Base-by-base conservation (phyloP, 2,888 invertebrate species). In the Luffia ferchaultella region DNA sequence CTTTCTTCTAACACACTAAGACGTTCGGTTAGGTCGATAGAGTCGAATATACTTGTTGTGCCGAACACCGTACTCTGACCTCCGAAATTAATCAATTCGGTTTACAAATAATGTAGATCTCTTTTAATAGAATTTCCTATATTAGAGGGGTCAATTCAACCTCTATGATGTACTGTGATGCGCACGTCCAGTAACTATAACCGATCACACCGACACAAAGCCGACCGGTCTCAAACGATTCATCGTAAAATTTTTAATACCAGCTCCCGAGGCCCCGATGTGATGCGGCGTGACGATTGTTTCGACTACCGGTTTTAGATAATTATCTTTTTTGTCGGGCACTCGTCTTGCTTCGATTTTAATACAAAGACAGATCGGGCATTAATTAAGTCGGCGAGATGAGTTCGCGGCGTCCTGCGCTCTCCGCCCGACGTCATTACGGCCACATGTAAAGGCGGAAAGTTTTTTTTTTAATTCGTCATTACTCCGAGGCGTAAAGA, bases 401-500 rank as follows among this genome's bases (percentile, higher is more conserved):
- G 82, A 83, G 79, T 72, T 78, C 62, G 67, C 66, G 58, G 65
- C 70, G 65, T 65, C 69, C 65, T 69, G 67, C 66, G 63, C 65
- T 59, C 64, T 62, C 63, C 62, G 62, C 65, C 62, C 66, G 62
- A 70, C 72, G 70, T 79, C 82, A 80, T 82, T 82, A 82, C 70
- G 63, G 66, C 68, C 68, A 67, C 76, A 78, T 80, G 77, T 78
- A 74, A 73, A 73, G 70, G 70, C 74, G 74, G 77, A 80, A 73
- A 18, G 46, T 67, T 70, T 74, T 80, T 83, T 74, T 71, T 82
- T 82, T 82, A 82, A 83, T 83, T 83, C 76, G 76, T 83, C 77
- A 82, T 83, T 83, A 83, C 80, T 79, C 73, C 76, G 76, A 80
- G 80, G 83, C 83, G 83, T 82, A 83, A 83, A 84, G 85, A 85